These are phyloP conservation scores for Mus pahari DNA, from an alignment of 2,113 vertebrate genomes.

Conservation along the genomic window DNA sequence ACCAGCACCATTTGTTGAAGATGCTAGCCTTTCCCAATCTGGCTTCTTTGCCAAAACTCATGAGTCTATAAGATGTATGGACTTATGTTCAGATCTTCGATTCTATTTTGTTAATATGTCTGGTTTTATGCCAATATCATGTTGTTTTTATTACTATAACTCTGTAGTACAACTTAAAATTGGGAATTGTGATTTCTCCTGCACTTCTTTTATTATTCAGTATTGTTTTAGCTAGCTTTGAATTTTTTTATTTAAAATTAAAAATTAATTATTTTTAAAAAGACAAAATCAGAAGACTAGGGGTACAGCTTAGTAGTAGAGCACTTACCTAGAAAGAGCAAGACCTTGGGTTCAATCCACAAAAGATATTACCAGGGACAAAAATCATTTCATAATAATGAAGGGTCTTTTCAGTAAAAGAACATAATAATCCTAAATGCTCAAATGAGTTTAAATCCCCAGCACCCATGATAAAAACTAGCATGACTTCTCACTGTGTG, in stretches of 20 bases:
- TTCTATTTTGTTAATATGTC: background rate
- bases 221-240: background rate
- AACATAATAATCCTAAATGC: background rate
- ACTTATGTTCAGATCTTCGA: background rate
- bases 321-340: background rate
- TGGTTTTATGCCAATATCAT: background rate
- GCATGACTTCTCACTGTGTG: background rate
- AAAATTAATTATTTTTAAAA: background rate
- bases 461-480: background rate
- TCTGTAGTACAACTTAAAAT: background rate
- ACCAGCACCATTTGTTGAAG: background rate
- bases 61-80: background rate
- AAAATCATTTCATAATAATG: slow-evolving; percentile 16
- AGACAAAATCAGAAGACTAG: background rate
- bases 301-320: background rate
- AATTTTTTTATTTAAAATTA: background rate
- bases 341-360: background rate
- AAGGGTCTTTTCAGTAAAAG: background rate
- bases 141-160: background rate
- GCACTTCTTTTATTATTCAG: background rate
- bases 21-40: background rate
- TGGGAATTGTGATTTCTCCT: background rate
- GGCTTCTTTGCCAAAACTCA: background rate
- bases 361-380: background rate
- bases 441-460: background rate